Percentiles rank a stretch among this genome's conserved stretches.
These are phyloP conservation scores for Uloborus plumipes DNA, from an alignment of 2,888 invertebrate genomes.

Conservation along the genomic window DNA sequence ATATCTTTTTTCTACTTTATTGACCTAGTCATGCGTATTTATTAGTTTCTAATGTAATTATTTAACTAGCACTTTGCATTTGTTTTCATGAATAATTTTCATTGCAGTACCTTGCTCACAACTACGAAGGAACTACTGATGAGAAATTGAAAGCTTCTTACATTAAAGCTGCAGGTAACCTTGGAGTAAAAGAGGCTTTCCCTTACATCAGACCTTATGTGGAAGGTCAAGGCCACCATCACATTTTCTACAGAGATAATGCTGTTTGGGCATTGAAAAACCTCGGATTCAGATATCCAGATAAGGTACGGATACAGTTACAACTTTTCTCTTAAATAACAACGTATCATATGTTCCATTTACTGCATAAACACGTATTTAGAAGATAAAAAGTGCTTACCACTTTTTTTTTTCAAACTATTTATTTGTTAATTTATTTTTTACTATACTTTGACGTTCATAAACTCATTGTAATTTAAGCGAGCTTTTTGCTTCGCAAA, in stretches of 20 bases:
- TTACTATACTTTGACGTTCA: neutral
- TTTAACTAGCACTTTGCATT: too few relatives aligned
- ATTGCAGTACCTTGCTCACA: constrained; percentile 54
- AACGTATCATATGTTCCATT: too few relatives aligned
- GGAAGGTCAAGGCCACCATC: constrained; percentile 65
- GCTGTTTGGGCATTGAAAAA: constrained; percentile 70
- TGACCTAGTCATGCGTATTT: too few relatives aligned
- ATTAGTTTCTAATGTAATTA: too few relatives aligned
- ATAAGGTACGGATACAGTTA: constrained; percentile 49
- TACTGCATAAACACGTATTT: too few relatives aligned
- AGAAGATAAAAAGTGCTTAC: too few relatives aligned
- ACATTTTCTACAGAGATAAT: constrained; percentile 67
- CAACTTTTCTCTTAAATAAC: too few relatives aligned
- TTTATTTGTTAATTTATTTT: too few relatives aligned
- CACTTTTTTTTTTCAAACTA: too few relatives aligned
- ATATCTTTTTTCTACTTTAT: neutral
- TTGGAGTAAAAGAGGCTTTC: constrained; percentile 69
- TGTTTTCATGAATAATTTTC: neutral
- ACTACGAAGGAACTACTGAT: constrained; percentile 27
- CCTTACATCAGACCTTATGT: constrained; percentile 68
- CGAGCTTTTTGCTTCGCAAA: too few relatives aligned
- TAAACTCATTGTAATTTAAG: too few relatives aligned
- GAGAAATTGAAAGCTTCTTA: constrained; percentile 67
- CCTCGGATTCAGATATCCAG: constrained; percentile 65
- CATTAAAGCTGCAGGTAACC: constrained; percentile 70